Base-by-base conservation (phyloP, 2,113 vertebrate species). In the human region DNA sequence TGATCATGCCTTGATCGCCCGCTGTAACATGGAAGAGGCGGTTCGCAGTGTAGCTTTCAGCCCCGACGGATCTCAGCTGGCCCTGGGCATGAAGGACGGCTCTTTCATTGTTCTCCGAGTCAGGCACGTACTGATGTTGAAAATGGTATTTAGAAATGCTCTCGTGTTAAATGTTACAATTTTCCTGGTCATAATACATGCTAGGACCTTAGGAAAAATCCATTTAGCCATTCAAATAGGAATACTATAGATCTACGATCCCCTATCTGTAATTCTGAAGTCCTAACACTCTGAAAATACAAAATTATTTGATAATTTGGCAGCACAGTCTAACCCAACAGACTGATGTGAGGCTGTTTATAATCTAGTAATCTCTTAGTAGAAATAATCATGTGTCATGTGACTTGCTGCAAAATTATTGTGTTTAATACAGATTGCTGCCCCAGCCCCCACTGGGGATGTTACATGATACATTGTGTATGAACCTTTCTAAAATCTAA, bases 51-150 rank as follows among this genome's bases (percentile, higher is more conserved):
- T 99, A 13, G 99, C 99, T 85, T 99, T 99, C 98, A 99, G 99
- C 95, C 99, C 99, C 0, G 99, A 99, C 0, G 99, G 99, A 5
- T 99, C 99, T 57, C 99, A 99, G 98, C 98, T 99, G 2, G 99
- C 99, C 5, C 98, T 99, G 35, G 99, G 99, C 22, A 99, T 99
- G 99, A 99, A 99, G 98, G 99, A 99, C 2, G 99, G 99, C 45
- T 99, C 99, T 57, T 99, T 99, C 98, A 99, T 99, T 18, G 99
- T 99, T 61, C 99, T 99, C n/a, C 98, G 99, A 78, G 99, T 99
- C 96, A 99, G 99, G 99, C 99, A 98, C 0, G 96, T 94, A 52
- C 82, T 32, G 5, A 11, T 27, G 10, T 1, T 70, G 87, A 85
- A 95, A 90, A 76, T 68, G n/a, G 8, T 59, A 35, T 61, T 83